Base-by-base conservation (phyloP, 2,113 vertebrate genomes). In the Cnemophilus loriae region DNA sequence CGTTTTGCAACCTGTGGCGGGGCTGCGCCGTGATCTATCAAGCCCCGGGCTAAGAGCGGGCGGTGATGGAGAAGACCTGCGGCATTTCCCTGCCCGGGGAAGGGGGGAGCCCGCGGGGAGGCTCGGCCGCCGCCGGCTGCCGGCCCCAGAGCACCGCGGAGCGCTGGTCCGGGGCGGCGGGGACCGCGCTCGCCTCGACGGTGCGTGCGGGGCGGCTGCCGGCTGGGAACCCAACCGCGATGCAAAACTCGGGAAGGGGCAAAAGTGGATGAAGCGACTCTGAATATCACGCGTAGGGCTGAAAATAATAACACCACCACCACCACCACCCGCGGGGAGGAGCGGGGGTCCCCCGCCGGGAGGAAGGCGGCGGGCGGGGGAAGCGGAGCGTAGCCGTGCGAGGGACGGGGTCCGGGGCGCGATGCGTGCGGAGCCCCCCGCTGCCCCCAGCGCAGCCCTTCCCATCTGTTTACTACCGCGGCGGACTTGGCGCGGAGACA, bases 381-480 rank as follows among this genome's bases (percentile, higher is more conserved):
- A 50, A 78, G 39, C 13, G 71, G 60, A 44, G 65, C 80, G 79
- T 89, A 91, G 95, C 95, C 81, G 55, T 63, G 80, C 35, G 10
- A 15, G 50, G 91, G 85, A 39, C 37, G 56, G 61, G 76, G 60
- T 79, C 56, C 50, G 37, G 46, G 41, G 19, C 24, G 52, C 63
- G 67, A 4, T 49, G 61, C 44, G 49, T 30, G 87, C 53, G 44
- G 74, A 49, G 53, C 53, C 64, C 49, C 78, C 87, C 79, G 63
- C 26, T 81, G 57, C 69, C 93, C 93, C 95, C 87, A 67, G 87
- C 76, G 63, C 91, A 64, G 93, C 94, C 92, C 76, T 92, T 95
- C 91, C 96, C 89, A 89, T 77, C 35, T 97, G 96, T 97, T 98
- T 98, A 97, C 97, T 98, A 98, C 93, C 93, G 85, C 95, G 91